Conservation (phyloP, 2,797 vertebrate species). For the Artibeus jamaicensis region DNA sequence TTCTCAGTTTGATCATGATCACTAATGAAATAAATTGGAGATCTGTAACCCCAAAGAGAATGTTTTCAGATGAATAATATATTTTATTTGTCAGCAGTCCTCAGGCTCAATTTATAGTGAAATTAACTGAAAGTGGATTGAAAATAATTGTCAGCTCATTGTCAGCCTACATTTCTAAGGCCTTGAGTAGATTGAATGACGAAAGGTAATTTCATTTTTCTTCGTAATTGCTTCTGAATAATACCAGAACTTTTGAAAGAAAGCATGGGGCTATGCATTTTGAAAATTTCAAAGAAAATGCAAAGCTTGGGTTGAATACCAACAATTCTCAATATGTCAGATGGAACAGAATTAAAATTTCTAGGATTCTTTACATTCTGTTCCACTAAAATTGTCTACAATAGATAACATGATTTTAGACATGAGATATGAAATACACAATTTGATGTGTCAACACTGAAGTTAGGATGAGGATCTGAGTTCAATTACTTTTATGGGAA, state of each 20-base stretch:
- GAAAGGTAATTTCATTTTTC: constrained; percentile 76
- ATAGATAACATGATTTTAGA: constrained; percentile 66
- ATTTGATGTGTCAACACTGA: not conserved
- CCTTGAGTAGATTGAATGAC: constrained; percentile 66
- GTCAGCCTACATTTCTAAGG: constrained; percentile 60
- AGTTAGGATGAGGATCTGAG: not conserved
- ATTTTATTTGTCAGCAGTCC: constrained; percentile 80
- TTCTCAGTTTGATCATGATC: constrained; percentile 71
- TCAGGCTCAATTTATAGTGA: constrained; percentile 75
- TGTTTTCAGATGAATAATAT: constrained; percentile 69
- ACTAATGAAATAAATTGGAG: constrained; percentile 72
- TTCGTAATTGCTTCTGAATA: constrained; percentile 77
- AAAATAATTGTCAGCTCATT: constrained; percentile 75
- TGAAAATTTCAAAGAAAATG: constrained; percentile 69
- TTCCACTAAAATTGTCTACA: constrained; percentile 63
- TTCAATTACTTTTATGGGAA: not conserved
- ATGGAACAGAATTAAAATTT: constrained; percentile 74
- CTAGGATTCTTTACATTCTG: constrained; percentile 48
- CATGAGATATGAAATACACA: constrained; percentile 63
- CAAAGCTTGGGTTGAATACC: constrained; percentile 66
- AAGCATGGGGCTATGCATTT: constrained; percentile 69
- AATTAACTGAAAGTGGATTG: constrained; percentile 78
- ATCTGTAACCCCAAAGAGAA: constrained; percentile 67
- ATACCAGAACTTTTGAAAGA: constrained; percentile 75
- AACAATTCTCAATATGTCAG: constrained; percentile 74